phyloP scores from a whole-genome alignment of 2,888 invertebrate species.

The Itoplectis maculator region DNA sequence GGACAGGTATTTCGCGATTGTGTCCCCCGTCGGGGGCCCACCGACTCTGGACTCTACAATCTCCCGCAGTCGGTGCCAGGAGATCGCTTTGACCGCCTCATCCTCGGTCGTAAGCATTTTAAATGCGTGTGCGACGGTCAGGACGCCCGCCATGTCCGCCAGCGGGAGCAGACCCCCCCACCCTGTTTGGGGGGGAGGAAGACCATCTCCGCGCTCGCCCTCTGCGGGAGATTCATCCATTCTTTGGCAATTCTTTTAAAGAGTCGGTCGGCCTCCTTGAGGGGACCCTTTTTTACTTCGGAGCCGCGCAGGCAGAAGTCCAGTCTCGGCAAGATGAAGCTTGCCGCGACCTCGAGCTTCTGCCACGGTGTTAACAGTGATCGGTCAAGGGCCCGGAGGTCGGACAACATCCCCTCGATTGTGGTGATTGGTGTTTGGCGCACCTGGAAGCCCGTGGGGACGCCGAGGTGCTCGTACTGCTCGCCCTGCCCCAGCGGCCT shows the following conservation, averaged over 20 bases:
- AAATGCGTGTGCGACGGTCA: slow-evolving; percentile 76
- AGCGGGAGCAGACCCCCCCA: slow-evolving; percentile 76
- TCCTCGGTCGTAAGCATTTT: slow-evolving; percentile 74
- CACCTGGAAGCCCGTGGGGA: slow-evolving; percentile 75
- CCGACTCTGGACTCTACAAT: slow-evolving; percentile 58
- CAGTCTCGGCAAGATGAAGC: slow-evolving; percentile 74
- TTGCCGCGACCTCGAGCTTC: slow-evolving; percentile 64
- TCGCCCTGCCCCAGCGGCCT: slow-evolving; percentile 68
- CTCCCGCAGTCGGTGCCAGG: slow-evolving; percentile 65
- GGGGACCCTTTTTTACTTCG: slow-evolving; percentile 69
- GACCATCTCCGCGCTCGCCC: slow-evolving; percentile 75
- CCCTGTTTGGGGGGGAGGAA: slow-evolving; percentile 71
- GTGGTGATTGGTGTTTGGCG: slow-evolving; percentile 68
- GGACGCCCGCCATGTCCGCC: slow-evolving; percentile 72
- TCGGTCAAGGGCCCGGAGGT: slow-evolving; percentile 58
- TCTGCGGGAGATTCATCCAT: slow-evolving; percentile 77
- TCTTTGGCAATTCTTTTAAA: slow-evolving; percentile 70
- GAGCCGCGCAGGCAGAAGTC: slow-evolving; percentile 75
- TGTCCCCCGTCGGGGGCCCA: slow-evolving; percentile 47
- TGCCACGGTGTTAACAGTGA: slow-evolving; percentile 70
- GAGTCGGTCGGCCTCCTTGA: slow-evolving; percentile 71
- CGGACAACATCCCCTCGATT: slow-evolving; percentile 65
- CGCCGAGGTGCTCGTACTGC: slow-evolving; percentile 77
- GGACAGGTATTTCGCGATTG: slow-evolving; percentile 72
- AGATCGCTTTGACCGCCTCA: slow-evolving; percentile 65